phyloP scores from a whole-genome alignment of 2,113 vertebrate species.

The Apeltes quadracus region DNA sequence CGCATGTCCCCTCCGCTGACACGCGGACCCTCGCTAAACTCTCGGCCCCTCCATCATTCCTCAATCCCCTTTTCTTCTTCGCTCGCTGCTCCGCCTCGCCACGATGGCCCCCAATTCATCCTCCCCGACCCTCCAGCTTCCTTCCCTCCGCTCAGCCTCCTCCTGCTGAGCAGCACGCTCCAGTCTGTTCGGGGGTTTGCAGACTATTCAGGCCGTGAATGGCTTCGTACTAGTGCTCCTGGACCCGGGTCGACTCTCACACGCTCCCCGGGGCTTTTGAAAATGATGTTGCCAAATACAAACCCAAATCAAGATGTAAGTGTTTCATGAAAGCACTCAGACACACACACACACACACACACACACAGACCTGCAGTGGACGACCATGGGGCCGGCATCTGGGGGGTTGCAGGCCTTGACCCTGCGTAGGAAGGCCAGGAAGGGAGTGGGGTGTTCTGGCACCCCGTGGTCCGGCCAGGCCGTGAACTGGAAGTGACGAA shows the following conservation, averaged over 20 bases:
- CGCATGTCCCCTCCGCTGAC: constrained; percentile 43
- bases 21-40: constrained; percentile 35
- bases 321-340: constrained; percentile 30
- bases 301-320: constrained; percentile 56
- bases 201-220: constrained; percentile 57
- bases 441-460: constrained; percentile 96
- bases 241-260: constrained; percentile 40
- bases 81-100: constrained; percentile 27
- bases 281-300: constrained; percentile 37
- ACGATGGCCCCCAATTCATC: constrained; percentile 52
- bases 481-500: constrained; percentile 98
- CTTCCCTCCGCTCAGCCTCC: constrained; percentile 23
- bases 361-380: constrained; percentile 92
- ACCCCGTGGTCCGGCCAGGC: constrained; percentile 99
- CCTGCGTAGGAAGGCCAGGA: constrained; percentile 93
- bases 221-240: constrained; percentile 51
- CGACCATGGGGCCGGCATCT: constrained; percentile 95
- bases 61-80: constrained; percentile 34
- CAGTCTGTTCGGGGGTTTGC: constrained; percentile 64
- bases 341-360: constrained; percentile 19
- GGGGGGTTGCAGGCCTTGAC: constrained; percentile 98
- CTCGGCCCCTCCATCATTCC: constrained; percentile 62
- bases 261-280: constrained; percentile 20
- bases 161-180: constrained; percentile 39
- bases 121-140: constrained; percentile 30